Evolutionary conservation across 2,797 vertebrate genomes (phyloP), one percentile per base, ranked within the genome.

Genomic region (Rhadinocentrus ornatus): DNA sequence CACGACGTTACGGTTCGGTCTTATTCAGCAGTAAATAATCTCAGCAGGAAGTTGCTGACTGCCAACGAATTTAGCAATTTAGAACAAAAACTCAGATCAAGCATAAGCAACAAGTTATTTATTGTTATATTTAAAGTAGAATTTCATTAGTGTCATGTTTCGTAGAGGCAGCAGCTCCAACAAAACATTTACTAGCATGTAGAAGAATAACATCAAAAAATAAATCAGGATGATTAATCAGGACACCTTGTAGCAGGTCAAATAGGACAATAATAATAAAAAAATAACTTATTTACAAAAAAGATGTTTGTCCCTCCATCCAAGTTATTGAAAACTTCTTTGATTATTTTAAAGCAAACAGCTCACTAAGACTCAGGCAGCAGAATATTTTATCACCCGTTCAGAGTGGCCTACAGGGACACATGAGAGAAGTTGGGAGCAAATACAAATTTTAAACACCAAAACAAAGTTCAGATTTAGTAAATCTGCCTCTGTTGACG

Each of bases 291-390:
- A 52, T 29, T 22, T 29, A 5, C 56, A 35, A 29, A 26, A n/a
- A 15, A 35, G 27, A 22, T 68, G 22, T 24, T 22, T 52, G n/a
- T 24, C 22, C 22, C 22, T 44, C 41, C 16, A 37, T n/a, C 44
- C 6, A 46, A 46, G 20, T 20, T 46, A 20, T 46, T 46, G 9
- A n/a, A 46, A 46, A 46, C 44, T 20, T 52, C 10, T 24, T 4
- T 54, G 34, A 29, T 39, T 39, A 4, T 54, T 39, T 39, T n/a
- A 15, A 66, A 54, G 29, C 27, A 56, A 66, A 31, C 35, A 55
- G 52, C 52, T 22, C 6, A 3, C 24, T 10, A 6, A 41, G n/a
- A n/a, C 56, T n/a, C 37, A 41, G 56, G 31, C 31, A 26, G 44
- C 13, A 50, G n/a, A 29, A 50, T 18, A 61, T 29, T 54, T 31